Percentiles rank a stretch among this genome's conserved stretches.
Evolutionary conservation across 2,113 vertebrate species (phyloP).

Genomic region (Mohoua ochrocephala): DNA sequence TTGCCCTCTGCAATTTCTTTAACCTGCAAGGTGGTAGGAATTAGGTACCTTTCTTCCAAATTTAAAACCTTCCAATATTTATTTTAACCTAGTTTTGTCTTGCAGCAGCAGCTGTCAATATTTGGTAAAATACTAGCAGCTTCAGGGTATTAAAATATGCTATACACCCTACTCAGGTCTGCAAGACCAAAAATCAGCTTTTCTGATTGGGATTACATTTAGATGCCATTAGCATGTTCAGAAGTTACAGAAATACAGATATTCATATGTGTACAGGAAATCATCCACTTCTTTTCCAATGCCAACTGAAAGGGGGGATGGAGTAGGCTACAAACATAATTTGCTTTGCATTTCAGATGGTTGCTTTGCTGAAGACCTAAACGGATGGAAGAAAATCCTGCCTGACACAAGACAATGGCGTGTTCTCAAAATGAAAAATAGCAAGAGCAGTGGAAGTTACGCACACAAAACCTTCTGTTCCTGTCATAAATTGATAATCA

Average conservation of each 20-base stretch:
- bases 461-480: background rate
- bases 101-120: background rate
- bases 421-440: background rate
- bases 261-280: background rate
- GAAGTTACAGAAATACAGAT: background rate
- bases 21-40: background rate
- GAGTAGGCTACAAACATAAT: background rate
- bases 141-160: background rate
- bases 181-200: background rate
- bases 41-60: background rate
- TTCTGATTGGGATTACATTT: background rate
- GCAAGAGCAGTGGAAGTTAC: background rate
- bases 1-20: background rate
- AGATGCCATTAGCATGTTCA: background rate
- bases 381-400: background rate
- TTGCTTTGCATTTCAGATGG: background rate
- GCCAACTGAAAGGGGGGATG: background rate
- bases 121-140: background rate
- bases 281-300: background rate
- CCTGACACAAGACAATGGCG: background rate
- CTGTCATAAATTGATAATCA: background rate
- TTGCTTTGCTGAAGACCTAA: background rate
- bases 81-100: background rate
- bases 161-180: background rate
- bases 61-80: background rate